phyloP scores from a whole-genome alignment of 2,888 invertebrate species.

The Papilio elwesi region DNA sequence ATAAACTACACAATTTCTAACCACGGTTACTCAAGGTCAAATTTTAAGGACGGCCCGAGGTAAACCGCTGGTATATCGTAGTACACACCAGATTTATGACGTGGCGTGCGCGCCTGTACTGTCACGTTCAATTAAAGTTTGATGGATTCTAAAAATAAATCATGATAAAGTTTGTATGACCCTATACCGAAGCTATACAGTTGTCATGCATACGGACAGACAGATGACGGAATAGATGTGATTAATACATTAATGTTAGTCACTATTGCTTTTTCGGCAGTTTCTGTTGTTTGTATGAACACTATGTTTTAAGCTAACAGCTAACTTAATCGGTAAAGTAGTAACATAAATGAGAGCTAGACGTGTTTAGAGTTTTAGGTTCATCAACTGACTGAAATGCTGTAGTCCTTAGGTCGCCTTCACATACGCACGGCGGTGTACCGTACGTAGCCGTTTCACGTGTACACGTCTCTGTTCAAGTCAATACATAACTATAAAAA shows the following conservation, averaged over 20 bases:
- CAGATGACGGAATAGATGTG: constrained; percentile 8
- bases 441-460: too few relatives aligned
- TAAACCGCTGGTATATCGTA: neutral
- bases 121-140: constrained; percentile 6
- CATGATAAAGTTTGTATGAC: neutral
- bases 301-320: too few relatives aligned
- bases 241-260: neutral
- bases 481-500: too few relatives aligned
- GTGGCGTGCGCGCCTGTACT: constrained; percentile 32
- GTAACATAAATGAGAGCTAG: too few relatives aligned
- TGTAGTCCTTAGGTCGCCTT: too few relatives aligned
- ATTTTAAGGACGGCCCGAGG: constrained; percentile 18
- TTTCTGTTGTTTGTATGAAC: too few relatives aligned
- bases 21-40: constrained; percentile 12
- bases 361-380: too few relatives aligned
- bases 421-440: too few relatives aligned
- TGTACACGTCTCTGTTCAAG: too few relatives aligned
- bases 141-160: constrained; percentile 2
- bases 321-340: too few relatives aligned
- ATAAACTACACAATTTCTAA: neutral
- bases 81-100: neutral
- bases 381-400: too few relatives aligned
- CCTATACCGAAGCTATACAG: neutral
- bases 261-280: neutral
- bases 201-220: neutral